These are phyloP conservation scores for Epicauta chinensis DNA, from an alignment of 1,140 invertebrate species.

Conservation along the genomic window DNA sequence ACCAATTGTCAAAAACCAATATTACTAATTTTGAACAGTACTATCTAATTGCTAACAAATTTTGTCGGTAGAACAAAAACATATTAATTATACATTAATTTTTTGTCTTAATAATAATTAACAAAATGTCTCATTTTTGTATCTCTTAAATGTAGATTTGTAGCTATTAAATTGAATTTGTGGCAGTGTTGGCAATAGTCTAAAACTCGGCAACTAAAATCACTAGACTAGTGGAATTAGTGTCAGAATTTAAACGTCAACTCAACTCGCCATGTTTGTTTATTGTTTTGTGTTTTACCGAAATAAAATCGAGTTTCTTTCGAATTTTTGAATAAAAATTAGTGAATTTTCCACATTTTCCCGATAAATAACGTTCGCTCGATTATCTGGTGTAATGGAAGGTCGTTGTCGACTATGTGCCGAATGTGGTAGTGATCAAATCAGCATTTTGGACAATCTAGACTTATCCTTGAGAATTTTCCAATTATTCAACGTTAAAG, in stretches of 20 bases:
- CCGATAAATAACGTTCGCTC: too few relatives aligned
- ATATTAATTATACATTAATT: too few relatives aligned
- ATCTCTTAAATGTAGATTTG: too few relatives aligned
- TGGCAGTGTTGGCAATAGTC: background rate
- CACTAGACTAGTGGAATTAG: background rate
- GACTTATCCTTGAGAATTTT: slow-evolving; percentile 30
- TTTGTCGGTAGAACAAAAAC: too few relatives aligned
- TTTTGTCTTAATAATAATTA: too few relatives aligned
- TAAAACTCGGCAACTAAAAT: background rate
- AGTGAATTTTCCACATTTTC: too few relatives aligned
- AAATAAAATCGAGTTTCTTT: too few relatives aligned
- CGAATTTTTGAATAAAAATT: too few relatives aligned
- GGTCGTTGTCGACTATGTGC: slow-evolving; percentile 49
- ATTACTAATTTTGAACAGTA: background rate
- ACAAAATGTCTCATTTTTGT: too few relatives aligned
- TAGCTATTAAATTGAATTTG: background rate
- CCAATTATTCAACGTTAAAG: slow-evolving; percentile 35
- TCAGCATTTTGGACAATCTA: slow-evolving; percentile 27
- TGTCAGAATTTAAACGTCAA: background rate
- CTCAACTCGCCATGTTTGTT: slow-evolving; percentile 9
- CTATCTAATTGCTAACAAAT: background rate
- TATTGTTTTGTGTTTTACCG: background rate
- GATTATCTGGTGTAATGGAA: slow-evolving; percentile 24
- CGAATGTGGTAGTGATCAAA: slow-evolving; percentile 31
- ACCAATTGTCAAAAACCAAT: too few relatives aligned